phyloP scores from a whole-genome alignment of 2,888 invertebrate genomes.

The Papilio elwesi region DNA sequence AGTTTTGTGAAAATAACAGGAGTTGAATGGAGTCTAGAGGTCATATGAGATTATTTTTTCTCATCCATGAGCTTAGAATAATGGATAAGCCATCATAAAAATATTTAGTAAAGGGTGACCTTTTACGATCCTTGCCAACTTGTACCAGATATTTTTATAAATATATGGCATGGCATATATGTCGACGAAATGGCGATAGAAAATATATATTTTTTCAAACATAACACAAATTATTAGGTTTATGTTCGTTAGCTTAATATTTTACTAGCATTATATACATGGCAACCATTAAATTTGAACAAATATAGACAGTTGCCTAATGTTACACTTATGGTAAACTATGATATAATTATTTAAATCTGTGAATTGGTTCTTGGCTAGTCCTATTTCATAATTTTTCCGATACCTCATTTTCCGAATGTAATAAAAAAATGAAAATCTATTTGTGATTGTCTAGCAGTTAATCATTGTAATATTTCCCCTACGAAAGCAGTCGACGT shows the following conservation, averaged over 20 bases:
- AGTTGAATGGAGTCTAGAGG: neutral
- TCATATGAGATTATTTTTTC: neutral
- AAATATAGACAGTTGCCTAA: too few relatives aligned
- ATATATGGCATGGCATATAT: neutral
- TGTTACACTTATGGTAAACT: too few relatives aligned
- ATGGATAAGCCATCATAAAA: neutral
- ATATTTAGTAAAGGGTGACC: neutral
- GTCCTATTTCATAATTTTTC: too few relatives aligned
- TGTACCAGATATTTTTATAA: neutral
- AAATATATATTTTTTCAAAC: too few relatives aligned
- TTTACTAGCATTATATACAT: too few relatives aligned
- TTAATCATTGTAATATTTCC: conserved; percentile 22
- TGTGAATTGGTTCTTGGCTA: too few relatives aligned
- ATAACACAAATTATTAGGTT: too few relatives aligned
- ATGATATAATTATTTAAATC: too few relatives aligned
- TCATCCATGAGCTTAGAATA: conserved; percentile 1
- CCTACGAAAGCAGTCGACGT: conserved; percentile 7
- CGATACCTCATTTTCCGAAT: neutral
- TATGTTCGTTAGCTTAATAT: too few relatives aligned
- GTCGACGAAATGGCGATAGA: too few relatives aligned
- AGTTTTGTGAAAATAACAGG: neutral
- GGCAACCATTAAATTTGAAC: too few relatives aligned
- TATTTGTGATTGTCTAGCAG: neutral
- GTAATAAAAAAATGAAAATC: neutral
- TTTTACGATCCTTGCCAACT: conserved; percentile 7